Base-by-base conservation (phyloP, 2,888 invertebrate genomes). In the Marronus borbonicus region DNA sequence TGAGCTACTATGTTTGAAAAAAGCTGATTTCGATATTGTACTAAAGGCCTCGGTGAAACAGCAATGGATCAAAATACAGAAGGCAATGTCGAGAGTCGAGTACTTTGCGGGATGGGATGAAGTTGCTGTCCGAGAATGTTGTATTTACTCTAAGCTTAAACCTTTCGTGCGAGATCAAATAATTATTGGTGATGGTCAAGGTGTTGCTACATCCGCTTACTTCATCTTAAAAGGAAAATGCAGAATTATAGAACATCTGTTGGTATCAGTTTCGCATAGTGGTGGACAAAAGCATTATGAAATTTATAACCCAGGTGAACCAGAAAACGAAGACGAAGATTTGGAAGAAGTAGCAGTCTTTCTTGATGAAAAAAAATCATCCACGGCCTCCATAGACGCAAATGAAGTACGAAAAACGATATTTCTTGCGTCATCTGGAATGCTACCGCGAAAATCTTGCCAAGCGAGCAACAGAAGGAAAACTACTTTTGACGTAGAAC, bases 61-160 rank as follows among this genome's bases (percentile, higher is more conserved):
- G 76, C 90, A 92, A 82, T 93, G 93, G 93, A 91, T 92, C 76
- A 89, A 91, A 83, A 90, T 93, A 17, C 89, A 89, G 65, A 87
- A 87, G 3, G 92, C 92, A 1, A 90, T 94, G 89, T 88, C 90
- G 2, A 89, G 90, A 66, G 93, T 93, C 80, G 90, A 91, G 62
- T 93, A 93, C 84, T 94, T 94, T 83, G 90, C 92, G 82, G 89
- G 89, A 12, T 91, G 93, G 87, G 90, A 91, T 82, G 90, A 91
- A 85, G 89, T 91, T 0, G 89, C 91, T 0, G 90, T 90, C 74
- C 90, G 92, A 65, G 93, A 93, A 86, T 93, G 93, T 83, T 93
- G 93, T 83, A 92, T 93, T 81, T 88, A 93, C 36, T 91, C 93
- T 2, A 92, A 91, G 87, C 90, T 92, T 84, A 91, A 91, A 83